Percentiles rank a stretch among this genome's conserved stretches.
These are phyloP conservation scores for Dendrolimus houi DNA, from an alignment of 2,888 invertebrate species.

Conservation along the genomic window DNA sequence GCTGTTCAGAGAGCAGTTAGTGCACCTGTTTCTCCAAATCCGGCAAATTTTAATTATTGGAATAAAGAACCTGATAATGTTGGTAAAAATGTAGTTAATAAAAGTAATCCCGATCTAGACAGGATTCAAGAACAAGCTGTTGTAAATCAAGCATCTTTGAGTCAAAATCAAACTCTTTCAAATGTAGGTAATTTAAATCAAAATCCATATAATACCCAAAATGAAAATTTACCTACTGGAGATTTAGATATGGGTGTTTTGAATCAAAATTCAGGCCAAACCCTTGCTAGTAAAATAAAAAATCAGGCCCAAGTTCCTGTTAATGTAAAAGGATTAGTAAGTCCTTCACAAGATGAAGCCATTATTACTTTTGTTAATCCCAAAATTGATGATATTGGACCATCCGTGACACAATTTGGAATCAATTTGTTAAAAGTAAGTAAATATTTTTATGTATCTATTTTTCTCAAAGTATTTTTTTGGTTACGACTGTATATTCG, in stretches of 20 bases:
- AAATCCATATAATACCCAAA: neutral
- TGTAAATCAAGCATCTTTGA: neutral
- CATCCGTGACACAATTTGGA: constrained; percentile 38
- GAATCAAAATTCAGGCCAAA: no score
- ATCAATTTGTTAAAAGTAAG: constrained; percentile 45
- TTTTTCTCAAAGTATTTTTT: no score
- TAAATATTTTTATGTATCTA: neutral
- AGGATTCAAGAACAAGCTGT: neutral
- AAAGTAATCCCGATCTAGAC: neutral
- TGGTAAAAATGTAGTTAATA: neutral
- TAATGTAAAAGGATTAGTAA: no score
- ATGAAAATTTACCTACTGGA: neutral
- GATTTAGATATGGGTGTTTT: neutral
- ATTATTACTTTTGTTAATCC: neutral
- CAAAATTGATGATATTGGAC: neutral
- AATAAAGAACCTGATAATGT: neutral
- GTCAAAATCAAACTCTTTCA: neutral
- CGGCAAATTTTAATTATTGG: neutral
- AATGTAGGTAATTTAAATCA: neutral
- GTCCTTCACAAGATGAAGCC: neutral
- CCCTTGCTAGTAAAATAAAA: no score
- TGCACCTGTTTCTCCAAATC: neutral
- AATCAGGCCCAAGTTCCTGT: no score
- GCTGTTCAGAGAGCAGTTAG: neutral
- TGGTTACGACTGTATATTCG: no score